A percentile compares a stretch with the other conserved stretches of the same genome.
Conservation (phyloP, 1,140 invertebrate genomes). For the Laodelphax striatellus region DNA sequence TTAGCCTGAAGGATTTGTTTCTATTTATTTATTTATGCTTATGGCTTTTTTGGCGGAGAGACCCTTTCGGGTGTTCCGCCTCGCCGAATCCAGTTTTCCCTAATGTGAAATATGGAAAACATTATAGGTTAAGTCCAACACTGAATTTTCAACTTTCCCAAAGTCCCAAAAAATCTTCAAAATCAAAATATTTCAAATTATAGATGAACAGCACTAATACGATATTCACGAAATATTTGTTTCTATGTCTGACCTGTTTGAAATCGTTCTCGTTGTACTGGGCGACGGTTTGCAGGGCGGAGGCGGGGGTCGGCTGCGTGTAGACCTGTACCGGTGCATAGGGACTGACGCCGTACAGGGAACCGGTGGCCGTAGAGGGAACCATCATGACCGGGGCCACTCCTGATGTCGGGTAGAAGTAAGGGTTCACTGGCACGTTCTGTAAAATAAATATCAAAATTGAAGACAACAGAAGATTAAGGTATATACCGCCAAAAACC, state of each 20-base stretch:
- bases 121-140: no score
- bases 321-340: slow-evolving; percentile 37
- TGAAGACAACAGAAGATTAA: slow-evolving; percentile 6
- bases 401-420: slow-evolving; percentile 25
- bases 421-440: slow-evolving; percentile 25
- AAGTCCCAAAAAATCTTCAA: no score
- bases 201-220: no score
- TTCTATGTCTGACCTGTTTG: slow-evolving; percentile 46
- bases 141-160: no score
- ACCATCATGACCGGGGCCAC: slow-evolving; percentile 47
- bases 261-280: slow-evolving; percentile 54
- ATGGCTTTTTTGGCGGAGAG: no score
- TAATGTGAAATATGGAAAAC: no score
- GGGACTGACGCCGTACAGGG: slow-evolving; percentile 31
- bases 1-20: no score
- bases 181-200: no score
- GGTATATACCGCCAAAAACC: no score
- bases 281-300: slow-evolving; percentile 26
- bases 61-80: no score
- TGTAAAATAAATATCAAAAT: slow-evolving; percentile 14
- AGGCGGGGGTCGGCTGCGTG: slow-evolving; percentile 29
- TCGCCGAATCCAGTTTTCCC: no score
- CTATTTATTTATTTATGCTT: no score
- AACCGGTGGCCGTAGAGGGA: slow-evolving; percentile 31
- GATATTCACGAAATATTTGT: background rate